These are phyloP conservation scores for Toxotes chatareus DNA, from an alignment of 2,113 vertebrate genomes.

Conservation along the genomic window DNA sequence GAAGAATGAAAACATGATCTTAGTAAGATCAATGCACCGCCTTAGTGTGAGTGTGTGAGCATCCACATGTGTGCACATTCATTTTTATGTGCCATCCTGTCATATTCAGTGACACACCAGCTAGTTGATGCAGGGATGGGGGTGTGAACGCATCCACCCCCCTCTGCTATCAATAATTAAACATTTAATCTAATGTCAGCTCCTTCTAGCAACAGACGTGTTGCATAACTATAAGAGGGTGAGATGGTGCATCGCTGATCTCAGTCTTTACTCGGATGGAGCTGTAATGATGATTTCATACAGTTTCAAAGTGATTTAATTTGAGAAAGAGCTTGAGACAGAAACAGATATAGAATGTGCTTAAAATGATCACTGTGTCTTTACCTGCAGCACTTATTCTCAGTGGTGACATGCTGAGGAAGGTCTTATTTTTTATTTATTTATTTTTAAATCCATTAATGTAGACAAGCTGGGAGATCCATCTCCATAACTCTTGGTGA, in stretches of 20 bases:
- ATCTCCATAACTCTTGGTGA: slow-evolving; percentile 54
- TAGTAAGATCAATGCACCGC: slow-evolving; percentile 6
- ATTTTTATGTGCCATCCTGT: neutral
- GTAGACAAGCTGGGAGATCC: slow-evolving; percentile 27
- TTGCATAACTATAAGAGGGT: neutral
- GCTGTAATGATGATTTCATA: slow-evolving; percentile 5
- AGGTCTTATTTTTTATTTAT: slow-evolving; percentile 36
- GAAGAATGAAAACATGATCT: slow-evolving; percentile 25
- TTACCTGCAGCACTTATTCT: slow-evolving; percentile 19
- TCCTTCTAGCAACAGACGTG: neutral
- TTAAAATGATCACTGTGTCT: neutral
- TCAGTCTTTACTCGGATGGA: neutral
- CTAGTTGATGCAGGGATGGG: neutral
- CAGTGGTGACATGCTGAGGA: neutral
- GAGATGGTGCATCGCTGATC: neutral
- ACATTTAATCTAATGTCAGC: slow-evolving; percentile 11
- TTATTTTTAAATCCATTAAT: slow-evolving; percentile 30
- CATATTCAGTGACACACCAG: neutral
- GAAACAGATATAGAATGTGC: neutral
- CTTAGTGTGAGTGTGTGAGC: neutral
- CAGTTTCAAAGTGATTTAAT: neutral
- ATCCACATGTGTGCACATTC: neutral
- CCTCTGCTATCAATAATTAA: slow-evolving; percentile 36
- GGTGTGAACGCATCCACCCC: neutral
- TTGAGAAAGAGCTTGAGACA: neutral